These are phyloP conservation scores for Atrina japonica DNA, from an alignment of 2,888 invertebrate species.

Conservation along the genomic window DNA sequence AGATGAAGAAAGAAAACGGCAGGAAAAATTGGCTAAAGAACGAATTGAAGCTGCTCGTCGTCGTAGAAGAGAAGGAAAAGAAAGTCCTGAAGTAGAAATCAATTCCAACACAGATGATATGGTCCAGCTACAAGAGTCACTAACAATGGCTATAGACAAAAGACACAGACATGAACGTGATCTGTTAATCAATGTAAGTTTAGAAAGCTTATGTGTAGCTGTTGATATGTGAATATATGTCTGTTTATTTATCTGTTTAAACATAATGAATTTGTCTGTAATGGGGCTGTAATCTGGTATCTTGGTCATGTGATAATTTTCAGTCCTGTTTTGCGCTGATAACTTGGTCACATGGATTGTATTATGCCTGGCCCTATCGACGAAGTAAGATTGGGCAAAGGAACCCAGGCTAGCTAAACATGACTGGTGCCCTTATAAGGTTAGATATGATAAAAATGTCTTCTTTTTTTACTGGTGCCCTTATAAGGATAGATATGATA, in stretches of 20 bases:
- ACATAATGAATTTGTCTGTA: background rate
- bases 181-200: slow-evolving; percentile 64
- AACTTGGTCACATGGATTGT: no score
- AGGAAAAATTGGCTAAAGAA: slow-evolving; percentile 69
- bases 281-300: no score
- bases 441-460: no score
- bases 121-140: slow-evolving; percentile 63
- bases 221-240: background rate
- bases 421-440: no score
- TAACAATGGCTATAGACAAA: slow-evolving; percentile 66
- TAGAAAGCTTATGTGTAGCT: background rate
- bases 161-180: slow-evolving; percentile 69
- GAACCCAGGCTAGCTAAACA: no score
- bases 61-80: slow-evolving; percentile 38
- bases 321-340: no score
- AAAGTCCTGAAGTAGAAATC: slow-evolving; percentile 34
- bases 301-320: no score
- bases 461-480: no score
- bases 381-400: no score
- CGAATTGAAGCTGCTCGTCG: slow-evolving; percentile 66
- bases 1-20: slow-evolving; percentile 65
- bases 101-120: slow-evolving; percentile 60
- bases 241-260: background rate
- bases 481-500: no score
- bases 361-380: no score